Evolutionary conservation across 1,140 invertebrate species (phyloP).

Genomic region (Thaumetopoea pityocampa): DNA sequence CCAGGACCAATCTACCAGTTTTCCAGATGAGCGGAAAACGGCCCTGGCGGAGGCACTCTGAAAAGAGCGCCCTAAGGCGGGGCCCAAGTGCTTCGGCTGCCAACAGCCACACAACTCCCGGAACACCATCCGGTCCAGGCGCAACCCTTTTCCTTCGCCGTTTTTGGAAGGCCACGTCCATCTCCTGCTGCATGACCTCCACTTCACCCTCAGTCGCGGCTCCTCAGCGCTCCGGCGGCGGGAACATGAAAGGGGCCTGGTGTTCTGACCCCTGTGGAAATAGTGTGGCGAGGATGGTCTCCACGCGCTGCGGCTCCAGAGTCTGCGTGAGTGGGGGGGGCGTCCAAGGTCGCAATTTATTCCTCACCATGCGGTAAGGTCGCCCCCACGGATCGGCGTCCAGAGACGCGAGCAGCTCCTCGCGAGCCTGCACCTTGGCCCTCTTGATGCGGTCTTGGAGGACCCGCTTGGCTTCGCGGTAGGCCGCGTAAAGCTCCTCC

Average conservation of each 20-base stretch:
- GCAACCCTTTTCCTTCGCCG: constrained; percentile 16
- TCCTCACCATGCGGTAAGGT: constrained; percentile 7
- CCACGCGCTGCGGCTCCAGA: constrained; percentile 5
- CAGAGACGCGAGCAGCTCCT: no score
- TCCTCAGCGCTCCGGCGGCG: no score
- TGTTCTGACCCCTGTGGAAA: no score
- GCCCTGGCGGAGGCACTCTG: constrained; percentile 9
- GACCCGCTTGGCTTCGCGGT: no score
- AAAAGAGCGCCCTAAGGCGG: constrained; percentile 4
- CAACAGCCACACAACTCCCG: constrained; percentile 2
- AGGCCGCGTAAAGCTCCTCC: no score
- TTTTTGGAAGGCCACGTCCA: constrained; percentile 1
- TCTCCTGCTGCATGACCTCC: constrained; percentile 9
- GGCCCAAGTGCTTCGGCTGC: no score
- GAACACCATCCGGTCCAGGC: constrained; percentile 21
- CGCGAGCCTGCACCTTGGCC: no score
- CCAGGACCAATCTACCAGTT: constrained; percentile 15
- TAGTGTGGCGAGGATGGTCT: no score
- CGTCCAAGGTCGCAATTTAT: constrained; percentile 4
- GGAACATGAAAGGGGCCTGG: constrained; percentile 6
- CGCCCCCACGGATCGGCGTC: constrained; percentile 15
- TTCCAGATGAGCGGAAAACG: constrained; percentile 14
- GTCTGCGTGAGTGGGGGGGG: no score
- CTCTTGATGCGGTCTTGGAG: no score
- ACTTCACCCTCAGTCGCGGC: no score